These are phyloP conservation scores for Eurystomus glaucurus DNA, from an alignment of 2,797 vertebrate genomes.

Conservation along the genomic window DNA sequence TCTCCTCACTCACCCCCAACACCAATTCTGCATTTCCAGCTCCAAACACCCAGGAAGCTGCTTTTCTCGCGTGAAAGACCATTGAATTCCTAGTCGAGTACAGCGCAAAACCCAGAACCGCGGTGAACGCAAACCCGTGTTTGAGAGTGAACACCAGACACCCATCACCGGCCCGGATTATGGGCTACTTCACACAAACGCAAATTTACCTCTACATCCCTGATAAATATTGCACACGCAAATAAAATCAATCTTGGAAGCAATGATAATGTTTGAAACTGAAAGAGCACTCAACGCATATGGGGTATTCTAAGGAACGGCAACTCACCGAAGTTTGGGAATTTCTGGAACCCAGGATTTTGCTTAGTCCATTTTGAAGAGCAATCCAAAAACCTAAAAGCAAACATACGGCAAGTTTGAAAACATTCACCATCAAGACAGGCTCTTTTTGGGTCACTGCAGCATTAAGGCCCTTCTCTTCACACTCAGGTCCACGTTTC, in stretches of 20 bases:
- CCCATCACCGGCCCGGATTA: not conserved
- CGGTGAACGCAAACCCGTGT: rapidly evolving
- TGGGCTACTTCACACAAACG: not conserved
- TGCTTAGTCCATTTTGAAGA: not conserved
- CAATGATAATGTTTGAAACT: too few relatives aligned
- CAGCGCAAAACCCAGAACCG: not conserved
- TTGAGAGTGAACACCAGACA: not conserved
- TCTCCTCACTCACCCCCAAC: not conserved
- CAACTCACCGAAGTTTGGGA: not conserved
- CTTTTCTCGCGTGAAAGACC: not conserved
- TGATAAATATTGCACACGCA: not conserved
- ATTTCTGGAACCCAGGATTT: not conserved
- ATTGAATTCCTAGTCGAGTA: not conserved
- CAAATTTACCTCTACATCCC: not conserved
- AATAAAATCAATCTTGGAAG: not conserved
- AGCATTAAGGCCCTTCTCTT: not conserved
- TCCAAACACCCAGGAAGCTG: not conserved
- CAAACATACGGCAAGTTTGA: not conserved
- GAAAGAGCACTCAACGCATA: not conserved
- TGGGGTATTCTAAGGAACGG: rapidly evolving
- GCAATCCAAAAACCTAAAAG: not conserved
- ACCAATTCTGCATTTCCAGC: not conserved
- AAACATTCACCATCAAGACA: not conserved
- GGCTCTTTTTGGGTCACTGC: not conserved
- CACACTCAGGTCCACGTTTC: rapidly evolving